Evolutionary conservation across 2,113 vertebrate species (phyloP).

Genomic region (Oplegnathus fasciatus): DNA sequence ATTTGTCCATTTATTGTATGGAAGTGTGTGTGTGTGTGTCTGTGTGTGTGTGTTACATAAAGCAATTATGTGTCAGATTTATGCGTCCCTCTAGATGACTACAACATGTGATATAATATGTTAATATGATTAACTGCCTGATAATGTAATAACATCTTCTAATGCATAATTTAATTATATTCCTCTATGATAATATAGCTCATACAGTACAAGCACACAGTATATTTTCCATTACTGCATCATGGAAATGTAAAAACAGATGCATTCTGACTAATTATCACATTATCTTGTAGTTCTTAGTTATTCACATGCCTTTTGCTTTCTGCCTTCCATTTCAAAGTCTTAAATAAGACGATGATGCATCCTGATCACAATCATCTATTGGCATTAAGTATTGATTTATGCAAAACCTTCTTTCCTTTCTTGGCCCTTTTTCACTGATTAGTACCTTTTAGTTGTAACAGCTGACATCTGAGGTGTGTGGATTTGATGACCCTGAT

Average conservation of each 20-base stretch:
- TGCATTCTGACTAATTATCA: not conserved
- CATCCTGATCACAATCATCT: conserved; percentile 6
- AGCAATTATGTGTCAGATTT: conserved; percentile 13
- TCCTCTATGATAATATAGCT: not conserved
- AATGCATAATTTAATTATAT: conserved; percentile 19
- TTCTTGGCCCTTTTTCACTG: not conserved
- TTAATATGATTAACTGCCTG: conserved; percentile 40
- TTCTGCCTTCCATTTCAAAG: not conserved
- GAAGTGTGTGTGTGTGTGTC: not conserved
- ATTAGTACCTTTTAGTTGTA: conserved; percentile 33
- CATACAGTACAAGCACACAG: not conserved
- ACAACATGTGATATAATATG: conserved; percentile 30
- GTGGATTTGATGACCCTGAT: conserved; percentile 49
- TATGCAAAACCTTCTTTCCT: conserved; percentile 2
- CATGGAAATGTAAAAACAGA: conserved; percentile 6
- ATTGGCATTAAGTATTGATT: conserved; percentile 22
- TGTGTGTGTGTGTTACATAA: conserved; percentile 2
- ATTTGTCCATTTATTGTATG: conserved; percentile 30
- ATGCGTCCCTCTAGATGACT: conserved; percentile 8
- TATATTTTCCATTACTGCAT: not conserved
- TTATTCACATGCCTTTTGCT: not conserved
- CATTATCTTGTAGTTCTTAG: not conserved
- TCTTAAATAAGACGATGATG: not conserved
- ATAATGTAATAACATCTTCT: conserved; percentile 28
- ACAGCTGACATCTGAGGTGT: conserved; percentile 41